phyloP scores from a whole-genome alignment of 2,797 vertebrate species.

The Dromococcyx pavoninus region DNA sequence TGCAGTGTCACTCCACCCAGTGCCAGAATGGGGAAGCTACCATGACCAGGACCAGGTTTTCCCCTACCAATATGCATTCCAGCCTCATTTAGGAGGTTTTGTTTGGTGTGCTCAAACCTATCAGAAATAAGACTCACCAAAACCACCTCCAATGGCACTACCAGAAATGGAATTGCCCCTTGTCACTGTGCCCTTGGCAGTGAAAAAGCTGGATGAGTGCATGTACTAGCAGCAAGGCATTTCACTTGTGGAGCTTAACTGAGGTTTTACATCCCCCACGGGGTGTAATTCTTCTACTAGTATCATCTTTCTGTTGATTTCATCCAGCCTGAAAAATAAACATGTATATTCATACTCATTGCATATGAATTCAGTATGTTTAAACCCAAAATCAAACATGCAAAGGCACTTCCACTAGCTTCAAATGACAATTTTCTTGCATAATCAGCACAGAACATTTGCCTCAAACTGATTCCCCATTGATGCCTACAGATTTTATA shows the following conservation, averaged over 20 bases:
- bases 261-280: not conserved
- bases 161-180: not conserved
- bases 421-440: not conserved
- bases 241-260: not conserved
- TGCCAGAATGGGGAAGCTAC: not conserved
- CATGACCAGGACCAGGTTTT: not conserved
- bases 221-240: not conserved
- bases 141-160: not conserved
- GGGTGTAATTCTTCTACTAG: not conserved
- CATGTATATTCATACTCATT: not conserved
- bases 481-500: not conserved
- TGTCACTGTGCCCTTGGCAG: not conserved
- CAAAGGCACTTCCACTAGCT: not conserved
- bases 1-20: not conserved
- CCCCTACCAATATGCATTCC: not conserved
- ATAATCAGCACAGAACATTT: not conserved
- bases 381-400: not conserved
- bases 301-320: not conserved
- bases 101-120: not conserved
- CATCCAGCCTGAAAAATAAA: not conserved
- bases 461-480: not conserved
- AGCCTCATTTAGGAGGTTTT: not conserved
- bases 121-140: not conserved
- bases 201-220: not conserved
- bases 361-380: not conserved